phyloP scores from a whole-genome alignment of 2,113 vertebrate genomes.

The Catharus minimus region DNA sequence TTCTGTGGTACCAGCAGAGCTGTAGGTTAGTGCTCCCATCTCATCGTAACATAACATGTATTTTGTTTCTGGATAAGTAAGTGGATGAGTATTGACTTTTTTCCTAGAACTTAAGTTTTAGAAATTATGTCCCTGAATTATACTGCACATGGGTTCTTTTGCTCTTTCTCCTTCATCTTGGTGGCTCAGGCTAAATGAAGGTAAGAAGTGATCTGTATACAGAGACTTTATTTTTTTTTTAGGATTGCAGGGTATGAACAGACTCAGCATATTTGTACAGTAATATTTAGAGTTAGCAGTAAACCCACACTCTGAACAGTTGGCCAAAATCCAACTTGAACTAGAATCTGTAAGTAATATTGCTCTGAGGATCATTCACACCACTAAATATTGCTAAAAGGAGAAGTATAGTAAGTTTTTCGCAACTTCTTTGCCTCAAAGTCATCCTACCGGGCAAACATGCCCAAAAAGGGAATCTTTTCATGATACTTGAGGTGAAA shows the following conservation, averaged over 20 bases:
- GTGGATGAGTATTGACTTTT: neutral
- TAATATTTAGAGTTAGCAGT: neutral
- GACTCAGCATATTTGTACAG: neutral
- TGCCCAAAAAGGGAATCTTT: neutral
- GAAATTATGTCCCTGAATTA: neutral
- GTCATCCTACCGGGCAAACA: neutral
- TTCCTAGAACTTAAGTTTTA: neutral
- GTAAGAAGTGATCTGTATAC: neutral
- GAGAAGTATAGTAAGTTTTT: neutral
- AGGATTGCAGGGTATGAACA: neutral
- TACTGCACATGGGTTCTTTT: neutral
- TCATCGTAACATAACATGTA: neutral
- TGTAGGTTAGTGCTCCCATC: neutral
- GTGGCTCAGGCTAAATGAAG: conserved; percentile 9
- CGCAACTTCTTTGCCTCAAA: neutral
- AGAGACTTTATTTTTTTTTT: neutral
- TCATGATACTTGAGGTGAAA: neutral
- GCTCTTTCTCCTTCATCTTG: neutral
- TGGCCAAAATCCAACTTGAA: neutral
- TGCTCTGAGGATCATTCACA: neutral
- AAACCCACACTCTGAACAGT: neutral
- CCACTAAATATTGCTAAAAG: neutral
- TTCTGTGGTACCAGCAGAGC: neutral
- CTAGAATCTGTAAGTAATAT: neutral
- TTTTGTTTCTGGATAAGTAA: neutral